A percentile compares a stretch with the other conserved stretches of the same genome.
These are phyloP conservation scores for Helarctos malayanus DNA, from an alignment of 2,797 vertebrate genomes.

Conservation along the genomic window DNA sequence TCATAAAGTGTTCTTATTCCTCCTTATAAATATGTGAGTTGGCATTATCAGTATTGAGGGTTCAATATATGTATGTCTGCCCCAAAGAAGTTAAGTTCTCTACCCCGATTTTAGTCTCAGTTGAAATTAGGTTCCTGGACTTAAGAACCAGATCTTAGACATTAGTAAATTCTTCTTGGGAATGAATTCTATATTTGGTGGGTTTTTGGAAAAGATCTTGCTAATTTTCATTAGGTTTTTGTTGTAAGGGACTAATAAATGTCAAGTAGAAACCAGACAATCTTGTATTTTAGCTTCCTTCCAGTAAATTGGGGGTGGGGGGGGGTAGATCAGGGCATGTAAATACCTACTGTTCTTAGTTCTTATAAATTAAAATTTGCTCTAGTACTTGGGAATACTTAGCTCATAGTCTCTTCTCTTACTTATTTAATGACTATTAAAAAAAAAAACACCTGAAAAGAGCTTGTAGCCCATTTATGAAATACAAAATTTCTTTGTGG, in stretches of 20 bases:
- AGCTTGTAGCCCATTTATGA: not conserved
- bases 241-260: not conserved
- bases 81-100: not conserved
- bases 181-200: not conserved
- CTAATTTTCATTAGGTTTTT: not conserved
- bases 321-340: not conserved
- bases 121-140: not conserved
- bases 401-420: not conserved
- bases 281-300: constrained; percentile 37
- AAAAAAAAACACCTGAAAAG: not conserved
- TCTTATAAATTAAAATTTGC: constrained; percentile 12
- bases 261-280: not conserved
- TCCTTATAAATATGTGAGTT: not conserved
- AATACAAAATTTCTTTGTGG: not conserved
- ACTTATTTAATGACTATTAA: not conserved
- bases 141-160: not conserved
- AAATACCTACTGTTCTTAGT: not conserved
- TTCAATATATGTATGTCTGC: not conserved
- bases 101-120: not conserved
- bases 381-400: not conserved
- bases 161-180: constrained; percentile 14
- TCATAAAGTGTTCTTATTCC: not conserved
- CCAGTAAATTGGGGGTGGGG: not conserved
- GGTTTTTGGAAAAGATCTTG: not conserved
- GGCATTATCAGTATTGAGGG: not conserved